phyloP scores from a whole-genome alignment of 92 coral and sea anemone species.

The Porites lobata region DNA sequence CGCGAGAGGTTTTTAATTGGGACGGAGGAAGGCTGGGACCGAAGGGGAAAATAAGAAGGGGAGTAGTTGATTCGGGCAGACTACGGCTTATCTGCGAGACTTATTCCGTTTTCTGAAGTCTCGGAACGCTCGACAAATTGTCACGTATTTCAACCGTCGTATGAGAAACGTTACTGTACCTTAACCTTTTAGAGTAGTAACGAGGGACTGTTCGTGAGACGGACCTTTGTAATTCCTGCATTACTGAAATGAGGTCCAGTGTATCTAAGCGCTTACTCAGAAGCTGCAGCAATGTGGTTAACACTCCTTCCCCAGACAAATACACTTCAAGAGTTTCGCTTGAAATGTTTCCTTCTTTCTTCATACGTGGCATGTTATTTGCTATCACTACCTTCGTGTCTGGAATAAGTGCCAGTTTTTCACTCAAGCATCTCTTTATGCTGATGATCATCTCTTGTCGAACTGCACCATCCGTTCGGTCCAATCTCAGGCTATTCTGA shows the following conservation, averaged over 20 bases:
- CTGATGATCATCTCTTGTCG: too few relatives aligned
- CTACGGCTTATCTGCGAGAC: too few relatives aligned
- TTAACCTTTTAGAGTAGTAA: background rate
- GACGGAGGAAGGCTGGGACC: too few relatives aligned
- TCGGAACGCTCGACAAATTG: background rate
- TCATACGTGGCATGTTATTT: background rate
- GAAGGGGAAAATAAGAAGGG: too few relatives aligned
- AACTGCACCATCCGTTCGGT: too few relatives aligned
- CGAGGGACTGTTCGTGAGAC: background rate
- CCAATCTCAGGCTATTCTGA: too few relatives aligned
- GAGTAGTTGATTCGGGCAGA: too few relatives aligned
- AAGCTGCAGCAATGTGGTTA: background rate
- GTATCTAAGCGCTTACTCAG: constrained; percentile 3
- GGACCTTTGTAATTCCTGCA: constrained; percentile 10
- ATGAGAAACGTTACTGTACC: background rate
- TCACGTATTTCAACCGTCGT: background rate
- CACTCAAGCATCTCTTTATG: background rate
- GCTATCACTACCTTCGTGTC: background rate
- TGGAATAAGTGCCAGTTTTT: background rate
- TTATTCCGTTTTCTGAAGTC: background rate
- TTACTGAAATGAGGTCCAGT: background rate
- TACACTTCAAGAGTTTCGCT: background rate
- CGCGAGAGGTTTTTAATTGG: too few relatives aligned
- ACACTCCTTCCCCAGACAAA: too few relatives aligned
- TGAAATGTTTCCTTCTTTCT: background rate